Conservation (phyloP, 2,113 vertebrate genomes). For the Redunca redunca region DNA sequence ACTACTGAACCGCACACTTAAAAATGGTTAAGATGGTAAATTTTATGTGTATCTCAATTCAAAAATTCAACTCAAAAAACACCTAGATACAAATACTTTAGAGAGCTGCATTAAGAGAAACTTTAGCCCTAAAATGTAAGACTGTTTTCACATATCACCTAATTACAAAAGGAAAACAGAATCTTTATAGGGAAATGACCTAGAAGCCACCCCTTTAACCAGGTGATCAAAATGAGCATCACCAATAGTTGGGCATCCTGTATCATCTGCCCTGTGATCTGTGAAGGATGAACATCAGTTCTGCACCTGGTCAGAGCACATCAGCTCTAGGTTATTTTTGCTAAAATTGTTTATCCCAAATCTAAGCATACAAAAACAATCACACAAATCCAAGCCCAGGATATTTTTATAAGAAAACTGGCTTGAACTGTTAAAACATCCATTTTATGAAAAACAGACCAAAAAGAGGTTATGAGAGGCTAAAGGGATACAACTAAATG, state of each 20-base stretch:
- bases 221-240: neutral
- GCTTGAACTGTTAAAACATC: neutral
- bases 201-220: neutral
- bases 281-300: no score
- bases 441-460: neutral
- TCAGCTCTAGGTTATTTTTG: neutral
- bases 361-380: neutral
- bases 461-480: neutral
- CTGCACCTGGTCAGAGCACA: neutral
- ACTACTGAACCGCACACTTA: neutral
- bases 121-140: neutral
- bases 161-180: neutral
- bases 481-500: neutral
- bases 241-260: neutral
- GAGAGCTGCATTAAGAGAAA: neutral
- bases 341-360: neutral
- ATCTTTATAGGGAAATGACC: neutral
- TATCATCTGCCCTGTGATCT: accelerated
- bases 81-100: neutral
- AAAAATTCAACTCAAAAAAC: neutral
- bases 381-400: neutral
- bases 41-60: neutral
- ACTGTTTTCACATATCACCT: neutral
- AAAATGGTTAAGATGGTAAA: neutral
- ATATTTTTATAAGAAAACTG: neutral